A percentile compares a stretch with the other conserved stretches of the same genome.
These are phyloP conservation scores for Dioctria rufipes DNA, from an alignment of 2,888 invertebrate genomes.

Conservation along the genomic window DNA sequence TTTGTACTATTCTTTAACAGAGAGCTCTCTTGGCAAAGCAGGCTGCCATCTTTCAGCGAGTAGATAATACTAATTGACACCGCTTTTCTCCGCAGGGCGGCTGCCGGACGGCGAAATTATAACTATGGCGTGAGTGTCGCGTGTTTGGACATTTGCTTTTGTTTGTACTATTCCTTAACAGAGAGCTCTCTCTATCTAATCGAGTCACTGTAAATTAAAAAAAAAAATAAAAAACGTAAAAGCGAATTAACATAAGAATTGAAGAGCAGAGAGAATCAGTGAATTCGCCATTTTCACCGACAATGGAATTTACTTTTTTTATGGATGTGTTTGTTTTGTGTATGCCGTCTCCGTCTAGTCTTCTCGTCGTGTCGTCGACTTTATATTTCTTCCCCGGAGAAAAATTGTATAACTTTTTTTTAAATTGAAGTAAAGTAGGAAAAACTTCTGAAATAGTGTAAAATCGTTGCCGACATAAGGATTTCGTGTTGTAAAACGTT, in stretches of 20 bases:
- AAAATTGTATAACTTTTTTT: constrained; percentile 54
- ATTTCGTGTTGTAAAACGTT: constrained; percentile 31
- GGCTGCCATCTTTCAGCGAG: too few species aligned
- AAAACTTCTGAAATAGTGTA: constrained; percentile 28
- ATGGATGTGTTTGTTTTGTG: constrained; percentile 38
- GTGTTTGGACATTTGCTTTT: too few species aligned
- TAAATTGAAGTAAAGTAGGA: constrained; percentile 26
- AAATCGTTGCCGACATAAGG: background rate
- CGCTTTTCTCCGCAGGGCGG: too few species aligned
- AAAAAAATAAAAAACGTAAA: background rate
- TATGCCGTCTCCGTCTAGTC: constrained; percentile 51
- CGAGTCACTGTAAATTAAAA: too few species aligned
- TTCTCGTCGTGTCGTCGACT: constrained; percentile 52
- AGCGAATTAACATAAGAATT: constrained; percentile 33
- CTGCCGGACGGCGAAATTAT: too few species aligned
- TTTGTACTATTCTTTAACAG: too few species aligned
- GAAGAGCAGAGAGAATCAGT: constrained; percentile 30
- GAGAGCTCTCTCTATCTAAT: too few species aligned
- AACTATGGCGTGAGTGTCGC: too few species aligned
- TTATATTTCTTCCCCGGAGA: constrained; percentile 38
- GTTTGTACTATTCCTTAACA: too few species aligned
- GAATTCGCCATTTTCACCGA: constrained; percentile 53
- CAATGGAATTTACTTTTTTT: background rate
- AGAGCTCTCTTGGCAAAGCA: too few species aligned
- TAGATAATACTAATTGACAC: too few species aligned